phyloP scores from a whole-genome alignment of 1,140 invertebrate genomes.

The Catajapyx aquilonaris region DNA sequence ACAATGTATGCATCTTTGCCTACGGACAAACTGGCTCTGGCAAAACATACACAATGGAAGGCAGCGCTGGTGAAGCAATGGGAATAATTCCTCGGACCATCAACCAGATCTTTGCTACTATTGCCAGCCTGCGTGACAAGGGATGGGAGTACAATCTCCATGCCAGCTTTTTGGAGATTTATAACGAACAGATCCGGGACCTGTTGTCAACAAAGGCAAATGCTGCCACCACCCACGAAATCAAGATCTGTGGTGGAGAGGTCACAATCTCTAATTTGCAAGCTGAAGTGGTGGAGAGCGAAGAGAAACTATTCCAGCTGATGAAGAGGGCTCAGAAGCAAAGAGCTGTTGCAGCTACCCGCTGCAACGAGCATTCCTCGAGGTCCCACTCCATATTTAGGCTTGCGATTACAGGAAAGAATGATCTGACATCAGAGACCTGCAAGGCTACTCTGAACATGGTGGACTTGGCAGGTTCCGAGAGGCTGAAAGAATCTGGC shows the following conservation, averaged over 20 bases:
- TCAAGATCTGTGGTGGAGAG: conserved; percentile 43
- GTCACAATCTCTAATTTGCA: conserved; percentile 48
- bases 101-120: conserved; percentile 49
- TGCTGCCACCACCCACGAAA: conserved; percentile 36
- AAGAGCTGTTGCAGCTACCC: conserved; percentile 34
- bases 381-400: conserved; percentile 59
- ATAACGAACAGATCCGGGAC: conserved; percentile 71
- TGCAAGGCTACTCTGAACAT: conserved; percentile 38
- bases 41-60: conserved; percentile 71
- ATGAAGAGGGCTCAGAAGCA: conserved; percentile 54
- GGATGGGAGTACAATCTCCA: conserved; percentile 59
- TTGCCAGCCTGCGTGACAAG: too few relatives aligned
- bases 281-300: conserved; percentile 38
- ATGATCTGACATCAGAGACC: conserved; percentile 17
- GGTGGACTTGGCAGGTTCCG: conserved; percentile 84
- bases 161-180: conserved; percentile 73
- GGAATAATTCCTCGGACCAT: conserved; percentile 67
- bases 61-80: conserved; percentile 25
- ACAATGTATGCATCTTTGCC: conserved; percentile 89
- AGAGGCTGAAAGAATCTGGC: conserved; percentile 56
- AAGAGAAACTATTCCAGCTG: conserved; percentile 39
- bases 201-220: conserved; percentile 35
- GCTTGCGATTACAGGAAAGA: conserved; percentile 22
- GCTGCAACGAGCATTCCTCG: conserved; percentile 33
- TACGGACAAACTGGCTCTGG: conserved; percentile 90